Evolutionary conservation across 2,113 vertebrate genomes (phyloP).

Genomic region (Antechinus stuartii): DNA sequence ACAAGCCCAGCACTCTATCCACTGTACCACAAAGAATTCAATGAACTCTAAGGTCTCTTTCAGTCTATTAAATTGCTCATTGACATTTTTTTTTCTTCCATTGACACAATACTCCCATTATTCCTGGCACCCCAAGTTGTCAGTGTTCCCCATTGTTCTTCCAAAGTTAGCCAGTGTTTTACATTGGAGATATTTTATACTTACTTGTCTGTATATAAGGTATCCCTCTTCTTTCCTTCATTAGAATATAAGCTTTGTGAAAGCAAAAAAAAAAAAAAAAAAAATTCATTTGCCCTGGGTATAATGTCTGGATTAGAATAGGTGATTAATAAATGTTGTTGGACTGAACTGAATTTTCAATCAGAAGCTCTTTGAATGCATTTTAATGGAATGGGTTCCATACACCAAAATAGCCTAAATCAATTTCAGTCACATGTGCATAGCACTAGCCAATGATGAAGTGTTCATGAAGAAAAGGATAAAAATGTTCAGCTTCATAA

Average conservation of each 20-base stretch:
- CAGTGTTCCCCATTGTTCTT: not conserved
- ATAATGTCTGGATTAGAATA: not conserved
- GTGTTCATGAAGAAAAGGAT: not conserved
- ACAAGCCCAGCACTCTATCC: not conserved
- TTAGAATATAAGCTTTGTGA: not conserved
- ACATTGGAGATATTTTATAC: not conserved
- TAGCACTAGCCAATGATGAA: not conserved
- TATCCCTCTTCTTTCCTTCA: not conserved
- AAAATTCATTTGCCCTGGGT: too few relatives aligned
- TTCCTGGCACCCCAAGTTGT: not conserved
- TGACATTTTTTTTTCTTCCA: not conserved
- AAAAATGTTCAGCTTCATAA: not conserved
- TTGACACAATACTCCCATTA: not conserved
- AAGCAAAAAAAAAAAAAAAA: not conserved
- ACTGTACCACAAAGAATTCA: not conserved
- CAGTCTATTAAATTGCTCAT: not conserved
- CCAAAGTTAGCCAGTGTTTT: not conserved
- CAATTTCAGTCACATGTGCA: not conserved
- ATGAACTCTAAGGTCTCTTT: not conserved
- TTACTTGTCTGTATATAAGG: not conserved
- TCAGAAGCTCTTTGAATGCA: not conserved
- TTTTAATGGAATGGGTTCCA: not conserved
- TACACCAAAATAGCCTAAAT: not conserved
- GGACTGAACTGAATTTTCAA: not conserved
- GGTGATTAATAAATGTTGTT: not conserved